phyloP scores from a whole-genome alignment of 2,888 invertebrate genomes.

The Diarsia brunnea region DNA sequence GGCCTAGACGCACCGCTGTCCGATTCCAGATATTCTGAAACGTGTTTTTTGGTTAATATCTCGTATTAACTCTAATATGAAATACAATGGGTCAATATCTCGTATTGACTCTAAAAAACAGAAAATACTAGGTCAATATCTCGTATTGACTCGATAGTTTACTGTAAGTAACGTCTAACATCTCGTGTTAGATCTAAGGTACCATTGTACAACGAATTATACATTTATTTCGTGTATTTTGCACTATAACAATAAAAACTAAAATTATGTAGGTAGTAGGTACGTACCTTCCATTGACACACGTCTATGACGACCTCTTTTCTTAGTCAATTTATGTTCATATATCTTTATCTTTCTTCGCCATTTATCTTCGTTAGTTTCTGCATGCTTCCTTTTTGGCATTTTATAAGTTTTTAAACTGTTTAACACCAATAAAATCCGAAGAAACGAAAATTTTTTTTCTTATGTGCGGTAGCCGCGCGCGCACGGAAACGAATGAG shows the following conservation, averaged over 20 bases:
- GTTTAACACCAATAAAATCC: too few species aligned
- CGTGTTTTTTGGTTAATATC: constrained; percentile 4
- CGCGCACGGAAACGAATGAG: too few species aligned
- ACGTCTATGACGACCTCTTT: too few species aligned
- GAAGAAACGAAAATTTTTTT: too few species aligned
- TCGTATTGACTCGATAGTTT: constrained; percentile 7
- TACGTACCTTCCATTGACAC: background rate
- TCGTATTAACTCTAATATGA: constrained; percentile 1
- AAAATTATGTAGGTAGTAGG: background rate
- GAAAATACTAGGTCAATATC: constrained; percentile 4
- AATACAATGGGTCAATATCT: background rate
- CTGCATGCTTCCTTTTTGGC: too few species aligned
- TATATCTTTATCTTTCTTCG: too few species aligned
- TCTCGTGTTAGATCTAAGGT: constrained; percentile 16
- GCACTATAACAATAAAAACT: background rate
- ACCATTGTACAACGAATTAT: background rate
- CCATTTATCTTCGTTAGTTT: too few species aligned
- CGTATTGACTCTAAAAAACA: background rate
- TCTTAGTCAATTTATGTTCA: too few species aligned
- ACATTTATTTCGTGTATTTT: background rate
- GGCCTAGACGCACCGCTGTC: constrained; percentile 7
- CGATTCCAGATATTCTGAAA: background rate
- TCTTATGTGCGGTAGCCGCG: too few species aligned
- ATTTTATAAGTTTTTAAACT: too few species aligned
- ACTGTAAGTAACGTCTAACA: background rate